Conservation (phyloP, 2,888 invertebrate genomes). For the Brachynemurus nebulosus region DNA sequence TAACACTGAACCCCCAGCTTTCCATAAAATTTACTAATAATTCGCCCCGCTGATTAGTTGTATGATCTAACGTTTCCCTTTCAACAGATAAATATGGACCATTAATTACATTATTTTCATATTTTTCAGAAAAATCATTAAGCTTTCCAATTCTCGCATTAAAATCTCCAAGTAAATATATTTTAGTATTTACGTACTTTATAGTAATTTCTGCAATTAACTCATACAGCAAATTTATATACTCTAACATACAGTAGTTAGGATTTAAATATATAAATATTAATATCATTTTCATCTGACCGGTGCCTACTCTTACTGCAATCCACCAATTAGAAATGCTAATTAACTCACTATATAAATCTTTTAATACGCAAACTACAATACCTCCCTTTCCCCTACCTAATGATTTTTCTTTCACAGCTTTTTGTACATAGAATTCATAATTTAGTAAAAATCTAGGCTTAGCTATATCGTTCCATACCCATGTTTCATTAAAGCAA, state of each 20-base stretch:
- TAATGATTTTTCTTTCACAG: not conserved
- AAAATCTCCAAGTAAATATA: not conserved
- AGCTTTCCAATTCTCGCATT: not conserved
- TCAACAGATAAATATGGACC: not conserved
- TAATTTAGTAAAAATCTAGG: not conserved
- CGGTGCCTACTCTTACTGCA: not conserved
- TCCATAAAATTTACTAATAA: not conserved
- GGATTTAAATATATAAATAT: not conserved
- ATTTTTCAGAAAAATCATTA: not conserved
- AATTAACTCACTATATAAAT: not conserved
- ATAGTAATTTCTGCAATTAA: not conserved
- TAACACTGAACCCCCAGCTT: not conserved
- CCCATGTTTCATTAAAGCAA: not conserved
- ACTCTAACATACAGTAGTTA: not conserved
- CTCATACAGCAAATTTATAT: not conserved
- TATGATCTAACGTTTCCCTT: not conserved
- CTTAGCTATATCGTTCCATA: not conserved
- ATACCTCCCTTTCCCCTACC: not conserved
- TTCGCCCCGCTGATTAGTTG: not conserved
- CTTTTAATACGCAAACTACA: not conserved
- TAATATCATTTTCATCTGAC: not conserved
- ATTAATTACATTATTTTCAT: not conserved
- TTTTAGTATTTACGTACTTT: not conserved
- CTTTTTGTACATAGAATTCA: not conserved
- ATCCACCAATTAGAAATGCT: not conserved